Evolutionary conservation across 37 sponge, comb jelly and placozoan species (phyloP).

Genomic region (Petrosia ficiformis): DNA sequence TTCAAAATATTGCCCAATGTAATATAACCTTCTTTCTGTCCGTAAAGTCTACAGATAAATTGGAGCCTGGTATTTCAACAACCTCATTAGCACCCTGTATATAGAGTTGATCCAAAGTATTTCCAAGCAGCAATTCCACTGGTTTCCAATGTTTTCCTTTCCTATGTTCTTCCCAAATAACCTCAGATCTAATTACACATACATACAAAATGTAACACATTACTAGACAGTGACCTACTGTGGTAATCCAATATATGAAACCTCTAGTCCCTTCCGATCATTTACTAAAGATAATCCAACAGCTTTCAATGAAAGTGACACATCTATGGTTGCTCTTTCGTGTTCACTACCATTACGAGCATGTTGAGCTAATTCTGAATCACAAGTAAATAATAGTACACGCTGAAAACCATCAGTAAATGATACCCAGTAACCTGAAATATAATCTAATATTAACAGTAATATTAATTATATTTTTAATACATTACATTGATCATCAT

Average conservation of each 20-base stretch:
- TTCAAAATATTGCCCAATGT: neutral
- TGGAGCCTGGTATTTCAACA: no score
- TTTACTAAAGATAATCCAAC: constrained; percentile 72
- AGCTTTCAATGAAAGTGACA: constrained; percentile 39
- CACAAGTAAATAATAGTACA: constrained; percentile 56
- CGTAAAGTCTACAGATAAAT: no score
- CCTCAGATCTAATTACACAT: constrained; percentile 30
- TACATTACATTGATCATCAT: no score
- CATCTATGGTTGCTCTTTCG: constrained; percentile 22
- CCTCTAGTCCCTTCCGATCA: constrained; percentile 53
- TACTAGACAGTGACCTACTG: constrained; percentile 37
- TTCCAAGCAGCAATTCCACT: constrained; percentile 5
- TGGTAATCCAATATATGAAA: constrained; percentile 57
- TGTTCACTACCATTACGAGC: constrained; percentile 16
- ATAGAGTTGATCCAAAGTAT: neutral
- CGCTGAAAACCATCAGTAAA: constrained; percentile 75
- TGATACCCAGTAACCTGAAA: constrained; percentile 58
- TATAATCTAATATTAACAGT: neutral
- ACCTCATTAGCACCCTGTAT: neutral
- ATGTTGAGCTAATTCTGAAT: constrained; percentile 1
- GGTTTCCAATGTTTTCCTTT: constrained; percentile 28
- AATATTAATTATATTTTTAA: no score
- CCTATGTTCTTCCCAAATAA: constrained; percentile 60
- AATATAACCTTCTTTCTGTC: no score
- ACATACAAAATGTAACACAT: neutral